These are phyloP conservation scores for Tetramorium alpestre DNA, from an alignment of 1,140 invertebrate species.

Conservation along the genomic window DNA sequence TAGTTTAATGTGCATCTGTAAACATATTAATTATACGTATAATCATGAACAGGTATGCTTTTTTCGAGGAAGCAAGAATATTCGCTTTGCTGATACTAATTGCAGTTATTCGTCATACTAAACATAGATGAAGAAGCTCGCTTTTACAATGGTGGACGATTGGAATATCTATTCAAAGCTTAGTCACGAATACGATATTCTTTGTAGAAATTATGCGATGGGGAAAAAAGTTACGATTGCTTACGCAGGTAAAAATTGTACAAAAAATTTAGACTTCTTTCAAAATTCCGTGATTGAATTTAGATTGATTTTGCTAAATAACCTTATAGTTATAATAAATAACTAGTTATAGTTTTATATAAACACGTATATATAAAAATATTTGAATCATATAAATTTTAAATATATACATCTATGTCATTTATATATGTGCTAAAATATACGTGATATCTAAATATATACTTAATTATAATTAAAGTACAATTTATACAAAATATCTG, in stretches of 20 bases:
- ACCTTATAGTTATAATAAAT: not conserved
- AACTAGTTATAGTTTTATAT: not conserved
- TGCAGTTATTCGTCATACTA: not conserved
- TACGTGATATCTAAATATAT: not conserved
- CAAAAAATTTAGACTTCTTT: not conserved
- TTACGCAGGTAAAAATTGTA: slow-evolving; percentile 68
- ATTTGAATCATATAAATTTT: not conserved
- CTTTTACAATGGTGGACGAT: slow-evolving; percentile 62
- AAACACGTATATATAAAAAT: not conserved
- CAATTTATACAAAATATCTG: not conserved
- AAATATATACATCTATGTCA: not conserved
- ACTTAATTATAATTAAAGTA: not conserved
- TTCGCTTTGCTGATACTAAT: not conserved
- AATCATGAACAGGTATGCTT: slow-evolving; percentile 66
- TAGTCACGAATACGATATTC: slow-evolving; percentile 62
- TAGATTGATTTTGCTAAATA: not conserved
- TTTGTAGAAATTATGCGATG: slow-evolving; percentile 59
- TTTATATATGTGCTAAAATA: not conserved
- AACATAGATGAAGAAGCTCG: slow-evolving; percentile 69
- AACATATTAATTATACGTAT: slow-evolving; percentile 72
- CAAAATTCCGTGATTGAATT: not conserved
- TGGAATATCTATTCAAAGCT: slow-evolving; percentile 59
- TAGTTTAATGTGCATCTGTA: slow-evolving; percentile 66
- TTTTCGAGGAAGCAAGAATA: not conserved
- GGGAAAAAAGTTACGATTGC: slow-evolving; percentile 63